These are phyloP conservation scores for Prunella fulvescens DNA, from an alignment of 2,113 vertebrate species.

Conservation along the genomic window DNA sequence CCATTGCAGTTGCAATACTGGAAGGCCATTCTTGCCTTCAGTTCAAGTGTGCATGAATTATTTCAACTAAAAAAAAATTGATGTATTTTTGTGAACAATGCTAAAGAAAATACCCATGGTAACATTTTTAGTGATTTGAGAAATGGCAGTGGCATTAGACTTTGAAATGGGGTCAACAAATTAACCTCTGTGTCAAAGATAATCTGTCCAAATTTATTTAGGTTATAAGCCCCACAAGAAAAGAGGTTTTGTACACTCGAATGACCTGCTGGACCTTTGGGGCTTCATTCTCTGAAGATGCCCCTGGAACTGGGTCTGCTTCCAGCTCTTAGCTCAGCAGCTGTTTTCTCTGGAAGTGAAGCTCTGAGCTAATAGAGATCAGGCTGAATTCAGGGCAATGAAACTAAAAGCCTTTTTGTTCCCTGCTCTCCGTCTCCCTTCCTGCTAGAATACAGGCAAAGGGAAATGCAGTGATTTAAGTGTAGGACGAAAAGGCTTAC, in stretches of 20 bases:
- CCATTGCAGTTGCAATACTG: neutral
- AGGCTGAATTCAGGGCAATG: constrained; percentile 51
- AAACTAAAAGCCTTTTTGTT: constrained; percentile 65
- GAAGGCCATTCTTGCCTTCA: neutral
- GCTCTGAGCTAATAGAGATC: constrained; percentile 46
- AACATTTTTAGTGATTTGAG: neutral
- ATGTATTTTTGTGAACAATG: neutral
- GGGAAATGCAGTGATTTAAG: constrained; percentile 34
- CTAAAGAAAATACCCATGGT: neutral
- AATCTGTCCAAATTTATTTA: constrained; percentile 50
- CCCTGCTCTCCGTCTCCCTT: neutral
- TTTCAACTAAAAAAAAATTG: neutral
- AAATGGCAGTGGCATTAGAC: neutral
- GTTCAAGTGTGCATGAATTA: neutral
- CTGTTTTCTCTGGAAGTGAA: constrained; percentile 57
- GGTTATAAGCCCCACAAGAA: constrained; percentile 19
- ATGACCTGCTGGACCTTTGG: constrained; percentile 24
- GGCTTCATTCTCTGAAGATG: constrained; percentile 21
- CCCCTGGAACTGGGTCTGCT: constrained; percentile 49
- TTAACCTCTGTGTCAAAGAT: constrained; percentile 48
- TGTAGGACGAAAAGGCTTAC: neutral
- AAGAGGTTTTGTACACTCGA: constrained; percentile 39
- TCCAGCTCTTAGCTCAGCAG: constrained; percentile 48
- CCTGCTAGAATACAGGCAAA: constrained; percentile 44
- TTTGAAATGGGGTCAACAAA: constrained; percentile 40